Conservation (phyloP, 2,888 invertebrate genomes). For the Thereva unica region DNA sequence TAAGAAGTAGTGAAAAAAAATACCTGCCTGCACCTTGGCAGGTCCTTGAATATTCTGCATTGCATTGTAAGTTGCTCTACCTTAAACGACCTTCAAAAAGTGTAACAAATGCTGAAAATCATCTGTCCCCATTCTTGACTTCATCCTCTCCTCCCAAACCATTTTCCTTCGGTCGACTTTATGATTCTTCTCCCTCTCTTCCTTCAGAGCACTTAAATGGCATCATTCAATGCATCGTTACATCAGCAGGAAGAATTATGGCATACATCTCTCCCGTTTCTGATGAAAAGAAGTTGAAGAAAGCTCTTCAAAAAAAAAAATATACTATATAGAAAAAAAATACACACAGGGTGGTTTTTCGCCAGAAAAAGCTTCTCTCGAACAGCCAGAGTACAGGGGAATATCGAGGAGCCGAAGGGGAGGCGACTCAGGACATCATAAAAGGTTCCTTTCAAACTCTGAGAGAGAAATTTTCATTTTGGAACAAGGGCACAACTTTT, state of each 20-base stretch:
- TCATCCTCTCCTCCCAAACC: neutral
- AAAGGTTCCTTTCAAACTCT: neutral
- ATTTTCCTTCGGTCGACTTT: constrained; percentile 9
- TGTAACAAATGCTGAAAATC: too few species aligned
- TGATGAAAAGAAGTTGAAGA: constrained; percentile 15
- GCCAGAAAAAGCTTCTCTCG: too few species aligned
- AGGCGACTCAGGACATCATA: neutral
- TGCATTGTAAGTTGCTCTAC: too few species aligned
- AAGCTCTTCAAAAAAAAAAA: constrained; percentile 1
- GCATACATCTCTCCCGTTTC: neutral
- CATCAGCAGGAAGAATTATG: constrained; percentile 20
- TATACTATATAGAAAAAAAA: too few species aligned
- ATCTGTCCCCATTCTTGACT: too few species aligned
- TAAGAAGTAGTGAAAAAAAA: too few species aligned
- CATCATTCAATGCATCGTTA: constrained; percentile 24
- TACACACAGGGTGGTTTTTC: too few species aligned
- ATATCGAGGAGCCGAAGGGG: neutral
- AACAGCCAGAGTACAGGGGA: too few species aligned
- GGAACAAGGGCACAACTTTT: constrained; percentile 10
- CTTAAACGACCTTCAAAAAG: too few species aligned
- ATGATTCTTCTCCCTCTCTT: neutral
- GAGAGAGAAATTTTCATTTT: neutral
- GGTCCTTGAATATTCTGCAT: too few species aligned
- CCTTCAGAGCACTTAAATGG: constrained; percentile 24
- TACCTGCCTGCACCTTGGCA: too few species aligned